Evolutionary conservation across 2,113 vertebrate species (phyloP).

Genomic region (Hucho hucho): DNA sequence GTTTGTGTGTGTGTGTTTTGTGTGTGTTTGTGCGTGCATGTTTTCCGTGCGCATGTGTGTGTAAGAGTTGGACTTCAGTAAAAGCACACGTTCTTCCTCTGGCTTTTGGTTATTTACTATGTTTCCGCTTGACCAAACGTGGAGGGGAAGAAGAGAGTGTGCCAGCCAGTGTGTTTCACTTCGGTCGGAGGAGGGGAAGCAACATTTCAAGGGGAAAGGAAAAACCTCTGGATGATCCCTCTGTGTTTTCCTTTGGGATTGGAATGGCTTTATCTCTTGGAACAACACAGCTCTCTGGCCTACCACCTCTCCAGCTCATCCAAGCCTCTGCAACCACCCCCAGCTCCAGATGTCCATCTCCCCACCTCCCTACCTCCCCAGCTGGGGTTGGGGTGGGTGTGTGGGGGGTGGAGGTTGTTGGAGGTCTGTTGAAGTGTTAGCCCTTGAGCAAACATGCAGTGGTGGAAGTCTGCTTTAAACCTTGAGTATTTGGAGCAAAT

Average conservation of each 20-base stretch:
- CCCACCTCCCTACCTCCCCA: neutral
- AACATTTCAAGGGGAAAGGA: constrained; percentile 16
- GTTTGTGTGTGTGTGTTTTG: too few relatives aligned
- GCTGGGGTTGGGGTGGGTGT: neutral
- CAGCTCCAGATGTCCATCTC: constrained; percentile 10
- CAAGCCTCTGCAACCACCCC: constrained; percentile 1
- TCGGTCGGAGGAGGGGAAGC: too few relatives aligned
- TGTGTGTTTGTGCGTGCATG: too few relatives aligned
- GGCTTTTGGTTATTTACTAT: neutral
- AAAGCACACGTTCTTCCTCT: neutral
- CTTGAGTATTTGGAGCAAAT: too few relatives aligned
- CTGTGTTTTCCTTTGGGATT: constrained; percentile 31
- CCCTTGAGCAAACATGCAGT: constrained; percentile 24
- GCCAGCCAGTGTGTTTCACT: neutral
- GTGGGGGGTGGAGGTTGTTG: neutral
- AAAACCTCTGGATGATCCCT: constrained; percentile 15
- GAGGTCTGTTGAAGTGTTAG: constrained; percentile 17
- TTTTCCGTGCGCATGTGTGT: too few relatives aligned
- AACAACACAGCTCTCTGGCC: neutral
- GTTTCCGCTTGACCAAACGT: neutral
- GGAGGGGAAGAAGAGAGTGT: neutral
- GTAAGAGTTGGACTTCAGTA: neutral
- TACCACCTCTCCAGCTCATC: neutral
- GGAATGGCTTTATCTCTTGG: constrained; percentile 16
- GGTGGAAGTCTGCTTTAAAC: neutral